Conservation (phyloP, 2,888 invertebrate genomes). For the Sarcophaga variegata region DNA sequence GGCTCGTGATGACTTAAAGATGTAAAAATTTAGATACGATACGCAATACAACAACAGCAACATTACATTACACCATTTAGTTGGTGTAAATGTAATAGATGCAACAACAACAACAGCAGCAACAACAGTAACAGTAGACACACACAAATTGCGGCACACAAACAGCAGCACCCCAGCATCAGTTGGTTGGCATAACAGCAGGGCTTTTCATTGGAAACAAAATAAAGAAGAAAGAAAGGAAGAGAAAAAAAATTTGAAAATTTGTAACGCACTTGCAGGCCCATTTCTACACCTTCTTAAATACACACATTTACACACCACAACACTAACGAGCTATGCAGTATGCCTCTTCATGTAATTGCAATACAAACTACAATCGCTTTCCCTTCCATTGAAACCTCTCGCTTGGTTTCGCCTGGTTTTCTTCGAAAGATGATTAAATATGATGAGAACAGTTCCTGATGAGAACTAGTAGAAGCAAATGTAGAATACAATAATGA, state of each 20-base stretch:
- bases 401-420: conserved; percentile 29
- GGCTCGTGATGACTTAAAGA: conserved; percentile 53
- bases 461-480: conserved; percentile 53
- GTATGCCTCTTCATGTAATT: not conserved
- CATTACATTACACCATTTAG: conserved; percentile 12
- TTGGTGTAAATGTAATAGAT: conserved; percentile 26
- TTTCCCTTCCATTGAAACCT: not conserved
- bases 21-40: conserved; percentile 62
- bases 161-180: conserved; percentile 38
- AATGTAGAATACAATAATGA: not conserved
- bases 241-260: conserved; percentile 30
- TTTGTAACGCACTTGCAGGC: conserved; percentile 65
- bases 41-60: conserved; percentile 13
- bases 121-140: conserved; percentile 35
- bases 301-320: conserved; percentile 45
- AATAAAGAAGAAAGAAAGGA: too few relatives aligned
- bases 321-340: conserved; percentile 35
- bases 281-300: conserved; percentile 68
- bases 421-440: conserved; percentile 62
- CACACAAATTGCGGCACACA: conserved; percentile 1
- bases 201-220: not conserved
- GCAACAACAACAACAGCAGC: conserved; percentile 35
- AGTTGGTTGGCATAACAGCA: conserved; percentile 30
- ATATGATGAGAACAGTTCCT: conserved; percentile 64
- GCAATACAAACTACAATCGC: not conserved